phyloP scores from a whole-genome alignment of 2,888 invertebrate species.

The Melinopterus prodromus region DNA sequence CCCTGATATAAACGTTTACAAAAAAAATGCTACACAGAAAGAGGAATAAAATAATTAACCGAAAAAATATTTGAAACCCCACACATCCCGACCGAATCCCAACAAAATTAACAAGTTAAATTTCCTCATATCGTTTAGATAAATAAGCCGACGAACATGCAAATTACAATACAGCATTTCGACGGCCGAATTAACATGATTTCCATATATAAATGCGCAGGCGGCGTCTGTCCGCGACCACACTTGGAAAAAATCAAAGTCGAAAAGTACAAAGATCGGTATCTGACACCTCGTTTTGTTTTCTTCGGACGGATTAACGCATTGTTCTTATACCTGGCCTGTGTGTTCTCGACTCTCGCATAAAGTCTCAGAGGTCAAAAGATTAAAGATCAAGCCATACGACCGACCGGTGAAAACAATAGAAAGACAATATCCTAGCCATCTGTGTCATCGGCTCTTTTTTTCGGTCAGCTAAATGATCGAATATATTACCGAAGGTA shows the following conservation, averaged over 20 bases:
- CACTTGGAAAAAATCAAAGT: background rate
- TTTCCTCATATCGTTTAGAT: background rate
- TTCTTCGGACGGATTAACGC: background rate
- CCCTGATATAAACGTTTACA: no score
- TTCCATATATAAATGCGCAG: background rate
- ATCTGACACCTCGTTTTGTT: background rate
- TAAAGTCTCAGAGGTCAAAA: constrained; percentile 50
- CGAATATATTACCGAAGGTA: constrained; percentile 14
- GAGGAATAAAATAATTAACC: no score
- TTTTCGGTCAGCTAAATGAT: constrained; percentile 7
- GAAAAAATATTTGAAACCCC: no score
- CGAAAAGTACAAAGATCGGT: background rate
- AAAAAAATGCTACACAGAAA: no score
- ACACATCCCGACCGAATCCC: background rate
- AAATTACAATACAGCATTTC: no score
- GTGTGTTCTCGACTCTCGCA: background rate
- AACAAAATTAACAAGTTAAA: background rate
- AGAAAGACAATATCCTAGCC: constrained; percentile 10
- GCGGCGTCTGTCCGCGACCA: background rate
- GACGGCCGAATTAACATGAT: background rate
- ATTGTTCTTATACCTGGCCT: constrained; percentile 9
- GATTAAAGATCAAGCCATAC: constrained; percentile 55
- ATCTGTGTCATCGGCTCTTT: constrained; percentile 22
- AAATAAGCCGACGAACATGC: background rate
- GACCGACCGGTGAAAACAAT: constrained; percentile 39